Conservation (phyloP, 2,113 vertebrate genomes). For the Dendropsophus ebraccatus region DNA sequence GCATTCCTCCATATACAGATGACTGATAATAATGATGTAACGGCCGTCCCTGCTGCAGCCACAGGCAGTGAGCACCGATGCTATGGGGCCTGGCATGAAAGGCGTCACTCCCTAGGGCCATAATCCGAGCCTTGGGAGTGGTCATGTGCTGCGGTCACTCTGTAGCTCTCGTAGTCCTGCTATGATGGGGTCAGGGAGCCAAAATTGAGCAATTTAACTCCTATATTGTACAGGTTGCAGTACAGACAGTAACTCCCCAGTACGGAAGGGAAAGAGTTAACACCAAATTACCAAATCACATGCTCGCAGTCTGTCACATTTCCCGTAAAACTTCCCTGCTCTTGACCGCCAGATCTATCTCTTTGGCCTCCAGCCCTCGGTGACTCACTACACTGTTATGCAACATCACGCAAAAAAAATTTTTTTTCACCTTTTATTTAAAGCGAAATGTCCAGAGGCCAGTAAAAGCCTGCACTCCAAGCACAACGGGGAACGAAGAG, state of each 20-base stretch:
- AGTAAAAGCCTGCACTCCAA: background rate
- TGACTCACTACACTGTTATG: slow-evolving; percentile 14
- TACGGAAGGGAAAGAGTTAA: background rate
- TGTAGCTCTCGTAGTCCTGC: too few species aligned
- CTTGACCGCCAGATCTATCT: slow-evolving; percentile 19
- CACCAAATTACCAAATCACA: background rate
- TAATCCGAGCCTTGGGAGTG: too few species aligned
- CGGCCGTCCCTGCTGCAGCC: too few species aligned
- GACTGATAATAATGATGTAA: too few species aligned
- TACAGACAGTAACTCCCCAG: too few species aligned
- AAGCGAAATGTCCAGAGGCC: background rate
- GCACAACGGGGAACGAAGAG: background rate
- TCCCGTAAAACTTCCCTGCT: slow-evolving; percentile 41
- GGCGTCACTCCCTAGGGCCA: background rate
- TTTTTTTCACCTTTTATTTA: background rate
- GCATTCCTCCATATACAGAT: background rate
- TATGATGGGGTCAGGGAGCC: too few species aligned
- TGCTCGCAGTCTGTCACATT: slow-evolving; percentile 12
- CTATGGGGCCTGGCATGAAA: background rate
- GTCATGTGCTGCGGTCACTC: too few species aligned
- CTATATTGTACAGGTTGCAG: too few species aligned
- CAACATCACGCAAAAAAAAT: slow-evolving; percentile 28
- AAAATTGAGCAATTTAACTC: too few species aligned
- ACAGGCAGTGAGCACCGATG: too few species aligned
- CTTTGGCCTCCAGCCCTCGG: background rate